Evolutionary conservation across 2,797 vertebrate species (phyloP).

Genomic region (Miichthys miiuy): DNA sequence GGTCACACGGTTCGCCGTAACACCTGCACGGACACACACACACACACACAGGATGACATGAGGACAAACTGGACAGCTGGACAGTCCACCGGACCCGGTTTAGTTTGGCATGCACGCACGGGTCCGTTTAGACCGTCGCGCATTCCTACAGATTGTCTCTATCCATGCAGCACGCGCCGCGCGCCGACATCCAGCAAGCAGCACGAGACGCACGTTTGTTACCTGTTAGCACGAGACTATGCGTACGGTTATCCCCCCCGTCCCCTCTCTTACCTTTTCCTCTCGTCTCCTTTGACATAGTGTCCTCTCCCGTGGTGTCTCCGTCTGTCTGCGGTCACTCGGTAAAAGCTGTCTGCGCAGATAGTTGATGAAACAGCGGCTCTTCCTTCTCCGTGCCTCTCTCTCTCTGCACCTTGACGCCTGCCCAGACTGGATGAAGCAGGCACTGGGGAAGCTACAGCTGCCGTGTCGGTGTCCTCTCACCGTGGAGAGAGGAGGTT

Average conservation of each 20-base stretch:
- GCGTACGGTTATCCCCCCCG: background rate
- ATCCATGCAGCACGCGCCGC: slow-evolving; percentile 38
- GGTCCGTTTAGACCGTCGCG: slow-evolving; percentile 36
- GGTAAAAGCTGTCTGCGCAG: slow-evolving; percentile 48
- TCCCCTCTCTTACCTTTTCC: slow-evolving; percentile 78
- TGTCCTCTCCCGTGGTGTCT: slow-evolving; percentile 60
- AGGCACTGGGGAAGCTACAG: slow-evolving; percentile 35
- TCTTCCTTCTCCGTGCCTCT: slow-evolving; percentile 47
- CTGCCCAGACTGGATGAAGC: slow-evolving; percentile 50
- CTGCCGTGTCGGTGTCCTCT: slow-evolving; percentile 42
- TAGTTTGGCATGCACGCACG: background rate
- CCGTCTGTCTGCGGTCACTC: slow-evolving; percentile 39
- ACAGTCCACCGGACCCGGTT: slow-evolving; percentile 4
- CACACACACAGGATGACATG: slow-evolving; percentile 6
- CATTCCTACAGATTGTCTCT: slow-evolving; percentile 81
- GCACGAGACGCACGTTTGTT: slow-evolving; percentile 50
- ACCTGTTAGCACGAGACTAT: slow-evolving; percentile 73
- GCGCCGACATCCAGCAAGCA: slow-evolving; percentile 44
- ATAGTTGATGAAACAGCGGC: slow-evolving; percentile 62
- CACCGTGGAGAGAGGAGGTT: background rate
- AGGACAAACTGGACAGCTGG: background rate
- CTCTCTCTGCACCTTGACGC: slow-evolving; percentile 69
- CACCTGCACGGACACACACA: slow-evolving; percentile 6
- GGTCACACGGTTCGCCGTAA: slow-evolving; percentile 17
- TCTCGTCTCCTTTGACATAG: slow-evolving; percentile 84